A percentile compares a stretch with the other conserved stretches of the same genome.
Evolutionary conservation across 2,888 invertebrate species (phyloP).

Genomic region (Drosophila paranaensis): DNA sequence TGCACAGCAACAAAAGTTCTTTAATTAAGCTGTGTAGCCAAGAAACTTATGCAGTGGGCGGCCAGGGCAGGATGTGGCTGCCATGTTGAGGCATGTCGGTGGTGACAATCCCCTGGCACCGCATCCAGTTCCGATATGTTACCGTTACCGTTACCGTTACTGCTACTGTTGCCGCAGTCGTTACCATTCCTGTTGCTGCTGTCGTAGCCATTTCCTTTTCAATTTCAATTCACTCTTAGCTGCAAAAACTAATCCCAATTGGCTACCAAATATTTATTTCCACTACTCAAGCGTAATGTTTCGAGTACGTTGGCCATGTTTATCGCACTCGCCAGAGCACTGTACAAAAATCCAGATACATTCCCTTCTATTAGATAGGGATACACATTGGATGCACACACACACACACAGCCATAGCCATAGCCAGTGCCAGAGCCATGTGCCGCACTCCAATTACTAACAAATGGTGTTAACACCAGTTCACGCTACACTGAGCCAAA

Average conservation of each 20-base stretch:
- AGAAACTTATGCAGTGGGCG: conserved; percentile 33
- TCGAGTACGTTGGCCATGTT: conserved; percentile 58
- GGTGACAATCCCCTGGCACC: conserved; percentile 69
- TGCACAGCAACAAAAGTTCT: conserved; percentile 60
- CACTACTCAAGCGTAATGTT: conserved; percentile 74
- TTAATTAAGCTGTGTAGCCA: conserved; percentile 71
- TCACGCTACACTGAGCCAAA: conserved; percentile 9
- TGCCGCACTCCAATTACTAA: conserved; percentile 65
- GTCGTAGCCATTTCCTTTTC: conserved; percentile 54
- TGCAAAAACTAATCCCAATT: conserved; percentile 68
- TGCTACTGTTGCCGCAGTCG: conserved; percentile 9
- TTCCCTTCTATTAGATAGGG: conserved; percentile 32
- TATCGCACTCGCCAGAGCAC: conserved; percentile 64
- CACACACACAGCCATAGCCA: conserved; percentile 11
- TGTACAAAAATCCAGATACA: conserved; percentile 35
- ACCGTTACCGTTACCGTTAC: conserved; percentile 20
- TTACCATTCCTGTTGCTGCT: conserved; percentile 22
- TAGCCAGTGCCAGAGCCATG: conserved; percentile 15
- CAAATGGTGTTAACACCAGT: conserved; percentile 41
- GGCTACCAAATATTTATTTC: conserved; percentile 79
- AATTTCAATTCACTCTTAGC: conserved; percentile 70
- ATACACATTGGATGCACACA: conserved; percentile 1
- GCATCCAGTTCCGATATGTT: conserved; percentile 43
- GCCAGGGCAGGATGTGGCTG: conserved; percentile 30
- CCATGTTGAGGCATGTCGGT: conserved; percentile 55